Evolutionary conservation across 2,113 vertebrate genomes (phyloP).

Genomic region (Vireo altiloquus): DNA sequence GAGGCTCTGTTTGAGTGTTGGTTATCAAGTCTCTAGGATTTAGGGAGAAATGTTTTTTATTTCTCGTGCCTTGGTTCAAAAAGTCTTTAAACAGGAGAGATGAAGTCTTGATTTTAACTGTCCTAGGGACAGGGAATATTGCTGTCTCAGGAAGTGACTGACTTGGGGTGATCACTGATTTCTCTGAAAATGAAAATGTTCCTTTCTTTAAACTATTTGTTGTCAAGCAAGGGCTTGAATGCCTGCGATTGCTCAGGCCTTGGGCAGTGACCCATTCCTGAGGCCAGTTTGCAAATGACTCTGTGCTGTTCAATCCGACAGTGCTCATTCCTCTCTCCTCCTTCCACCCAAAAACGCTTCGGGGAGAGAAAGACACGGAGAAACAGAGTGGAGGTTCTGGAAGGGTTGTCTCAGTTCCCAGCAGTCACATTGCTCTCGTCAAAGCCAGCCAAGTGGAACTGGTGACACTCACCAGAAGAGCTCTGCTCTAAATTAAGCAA

Average conservation of each 20-base stretch:
- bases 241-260: background rate
- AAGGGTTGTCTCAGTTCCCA: conserved; percentile 14
- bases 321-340: background rate
- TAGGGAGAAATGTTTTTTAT: background rate
- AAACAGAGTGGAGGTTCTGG: background rate
- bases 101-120: background rate
- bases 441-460: conserved; percentile 46
- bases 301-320: background rate
- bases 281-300: background rate
- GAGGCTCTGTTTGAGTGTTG: background rate
- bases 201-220: conserved; percentile 11
- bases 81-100: background rate
- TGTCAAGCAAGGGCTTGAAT: background rate
- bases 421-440: conserved; percentile 6
- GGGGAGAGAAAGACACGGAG: background rate
- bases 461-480: conserved; percentile 6
- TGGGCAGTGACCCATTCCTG: background rate
- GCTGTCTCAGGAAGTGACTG: background rate
- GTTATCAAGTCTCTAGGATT: background rate
- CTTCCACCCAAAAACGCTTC: background rate
- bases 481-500: conserved; percentile 32
- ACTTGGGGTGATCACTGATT: background rate
- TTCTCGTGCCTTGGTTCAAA: background rate
- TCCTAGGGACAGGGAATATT: background rate
- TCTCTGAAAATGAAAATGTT: background rate